Evolutionary conservation across 2,888 invertebrate species (phyloP).

Genomic region (Norana najaformis): DNA sequence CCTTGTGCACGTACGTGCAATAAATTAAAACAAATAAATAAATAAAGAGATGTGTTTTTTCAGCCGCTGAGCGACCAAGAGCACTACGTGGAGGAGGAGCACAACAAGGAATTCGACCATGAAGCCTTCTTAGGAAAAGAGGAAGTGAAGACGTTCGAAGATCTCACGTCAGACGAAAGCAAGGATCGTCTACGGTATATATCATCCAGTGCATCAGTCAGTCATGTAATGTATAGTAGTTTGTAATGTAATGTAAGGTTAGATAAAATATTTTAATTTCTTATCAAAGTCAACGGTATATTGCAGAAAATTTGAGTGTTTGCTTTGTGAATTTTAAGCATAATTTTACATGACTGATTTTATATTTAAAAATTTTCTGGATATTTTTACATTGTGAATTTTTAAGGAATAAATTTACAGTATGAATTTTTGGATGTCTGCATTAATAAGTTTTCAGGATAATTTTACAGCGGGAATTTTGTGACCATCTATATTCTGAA

Average conservation of each 20-base stretch:
- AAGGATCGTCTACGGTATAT: constrained; percentile 73
- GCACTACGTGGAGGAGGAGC: constrained; percentile 48
- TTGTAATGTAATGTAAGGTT: background rate
- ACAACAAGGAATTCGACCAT: constrained; percentile 86
- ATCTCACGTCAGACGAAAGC: constrained; percentile 91
- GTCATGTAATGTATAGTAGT: background rate
- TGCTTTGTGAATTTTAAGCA: too few relatives aligned
- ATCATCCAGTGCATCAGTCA: background rate
- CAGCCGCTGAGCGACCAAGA: constrained; percentile 21
- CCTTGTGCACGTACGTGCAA: background rate
- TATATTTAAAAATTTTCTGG: background rate
- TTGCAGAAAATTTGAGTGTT: background rate
- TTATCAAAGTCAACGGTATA: background rate
- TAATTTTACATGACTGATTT: background rate
- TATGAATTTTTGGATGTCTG: too few relatives aligned
- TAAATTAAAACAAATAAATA: background rate
- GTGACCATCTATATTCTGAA: too few relatives aligned
- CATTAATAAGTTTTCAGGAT: too few relatives aligned
- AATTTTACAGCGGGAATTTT: too few relatives aligned
- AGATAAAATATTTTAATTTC: background rate
- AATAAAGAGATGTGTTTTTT: background rate
- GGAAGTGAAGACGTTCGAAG: constrained; percentile 85
- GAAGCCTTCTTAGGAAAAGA: constrained; percentile 95
- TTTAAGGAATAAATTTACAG: too few relatives aligned
- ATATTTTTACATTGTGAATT: too few relatives aligned